Percentiles rank a stretch among this genome's conserved stretches.
phyloP scores from a whole-genome alignment of 1,140 invertebrate species.

The Oncopeltus fasciatus region DNA sequence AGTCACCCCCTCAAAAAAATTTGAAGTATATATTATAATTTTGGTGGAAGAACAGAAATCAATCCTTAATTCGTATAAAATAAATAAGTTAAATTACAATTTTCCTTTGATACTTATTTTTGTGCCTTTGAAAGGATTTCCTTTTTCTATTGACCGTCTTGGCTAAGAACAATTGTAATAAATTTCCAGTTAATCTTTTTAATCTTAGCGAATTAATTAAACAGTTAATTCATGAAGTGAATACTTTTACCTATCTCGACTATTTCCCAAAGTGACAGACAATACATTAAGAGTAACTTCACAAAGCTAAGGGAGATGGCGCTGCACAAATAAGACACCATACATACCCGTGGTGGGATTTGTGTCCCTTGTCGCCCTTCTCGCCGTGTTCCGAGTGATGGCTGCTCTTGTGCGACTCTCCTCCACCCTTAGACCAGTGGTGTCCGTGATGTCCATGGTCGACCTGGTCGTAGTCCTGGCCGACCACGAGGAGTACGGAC shows the following conservation, averaged over 20 bases:
- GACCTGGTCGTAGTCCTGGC: not conserved
- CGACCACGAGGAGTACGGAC: not conserved
- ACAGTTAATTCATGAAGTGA: not conserved
- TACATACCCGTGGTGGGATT: constrained; percentile 36
- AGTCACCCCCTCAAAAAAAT: too few species aligned
- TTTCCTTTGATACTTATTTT: too few species aligned
- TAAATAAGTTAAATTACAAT: too few species aligned
- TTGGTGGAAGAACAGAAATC: too few species aligned
- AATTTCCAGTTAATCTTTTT: not conserved
- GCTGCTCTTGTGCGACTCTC: constrained; percentile 40
- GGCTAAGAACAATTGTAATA: too few species aligned
- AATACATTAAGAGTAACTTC: not conserved
- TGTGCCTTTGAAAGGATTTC: too few species aligned
- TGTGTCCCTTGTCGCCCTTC: constrained; percentile 40
- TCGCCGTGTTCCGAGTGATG: constrained; percentile 41
- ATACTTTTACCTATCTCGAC: not conserved
- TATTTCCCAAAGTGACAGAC: too few species aligned
- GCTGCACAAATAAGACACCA: not conserved
- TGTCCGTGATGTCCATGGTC: not conserved
- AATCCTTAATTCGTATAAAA: too few species aligned
- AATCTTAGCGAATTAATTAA: not conserved
- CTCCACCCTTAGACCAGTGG: constrained; percentile 37
- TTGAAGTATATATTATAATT: too few species aligned
- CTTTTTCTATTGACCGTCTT: too few species aligned
- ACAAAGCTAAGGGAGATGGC: not conserved